A percentile compares a stretch with the other conserved stretches of the same genome.
These are phyloP conservation scores for Drosophila quinaria DNA, from an alignment of 2,888 invertebrate genomes.

Conservation along the genomic window DNA sequence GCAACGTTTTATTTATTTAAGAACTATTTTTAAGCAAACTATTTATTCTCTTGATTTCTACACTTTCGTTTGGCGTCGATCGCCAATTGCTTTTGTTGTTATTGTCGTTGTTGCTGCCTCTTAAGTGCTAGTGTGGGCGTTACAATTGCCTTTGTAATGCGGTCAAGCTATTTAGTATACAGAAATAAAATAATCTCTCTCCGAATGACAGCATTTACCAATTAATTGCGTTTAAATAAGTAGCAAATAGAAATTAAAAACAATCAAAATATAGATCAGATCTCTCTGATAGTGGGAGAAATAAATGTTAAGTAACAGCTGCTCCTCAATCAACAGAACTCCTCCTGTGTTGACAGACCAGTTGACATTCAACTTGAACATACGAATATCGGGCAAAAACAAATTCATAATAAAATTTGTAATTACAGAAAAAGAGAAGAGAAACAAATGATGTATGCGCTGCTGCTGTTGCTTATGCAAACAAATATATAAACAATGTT, in stretches of 20 bases:
- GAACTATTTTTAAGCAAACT: slow-evolving; percentile 63
- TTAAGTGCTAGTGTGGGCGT: slow-evolving; percentile 53
- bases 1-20: slow-evolving; percentile 46
- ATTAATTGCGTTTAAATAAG: slow-evolving; percentile 24
- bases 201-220: slow-evolving; percentile 31
- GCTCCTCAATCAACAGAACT: slow-evolving; percentile 20
- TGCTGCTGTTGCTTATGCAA: slow-evolving; percentile 22
- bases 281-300: not conserved
- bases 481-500: slow-evolving; percentile 28
- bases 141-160: slow-evolving; percentile 61
- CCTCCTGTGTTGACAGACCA: slow-evolving; percentile 19
- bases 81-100: slow-evolving; percentile 20
- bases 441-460: not conserved
- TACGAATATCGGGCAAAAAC: slow-evolving; percentile 9
- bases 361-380: slow-evolving; percentile 53
- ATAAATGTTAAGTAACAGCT: slow-evolving; percentile 4
- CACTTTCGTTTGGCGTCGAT: slow-evolving; percentile 41
- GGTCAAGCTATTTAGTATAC: slow-evolving; percentile 59
- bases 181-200: slow-evolving; percentile 49
- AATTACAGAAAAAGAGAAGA: not conserved
- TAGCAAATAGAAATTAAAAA: not conserved
- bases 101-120: slow-evolving; percentile 27
- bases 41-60: slow-evolving; percentile 44
- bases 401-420: slow-evolving; percentile 18
- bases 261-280: slow-evolving; percentile 26